Percentiles rank a stretch among this genome's conserved stretches.
Evolutionary conservation across 1,140 invertebrate genomes (phyloP).

Genomic region (Habropoda laboriosa): DNA sequence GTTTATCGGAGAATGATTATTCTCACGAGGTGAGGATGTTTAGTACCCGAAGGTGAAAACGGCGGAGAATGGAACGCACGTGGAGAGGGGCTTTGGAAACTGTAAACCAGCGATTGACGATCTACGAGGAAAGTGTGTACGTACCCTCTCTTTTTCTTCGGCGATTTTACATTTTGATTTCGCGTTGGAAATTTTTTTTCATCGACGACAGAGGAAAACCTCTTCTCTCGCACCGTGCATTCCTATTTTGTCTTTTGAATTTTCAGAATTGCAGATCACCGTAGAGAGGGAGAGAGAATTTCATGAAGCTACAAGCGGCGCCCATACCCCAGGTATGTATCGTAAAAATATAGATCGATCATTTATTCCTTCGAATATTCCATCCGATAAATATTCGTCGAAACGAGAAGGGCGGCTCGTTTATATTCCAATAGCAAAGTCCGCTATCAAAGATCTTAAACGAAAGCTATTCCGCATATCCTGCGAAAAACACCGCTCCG

Average conservation of each 20-base stretch:
- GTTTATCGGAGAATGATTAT: background rate
- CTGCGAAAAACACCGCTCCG: conserved; percentile 30
- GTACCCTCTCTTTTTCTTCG: too few species aligned
- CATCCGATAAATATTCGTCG: background rate
- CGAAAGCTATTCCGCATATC: conserved; percentile 24
- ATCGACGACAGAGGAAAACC: too few species aligned
- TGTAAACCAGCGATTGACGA: background rate
- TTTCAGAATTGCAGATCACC: background rate
- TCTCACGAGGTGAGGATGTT: background rate
- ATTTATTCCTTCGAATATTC: background rate
- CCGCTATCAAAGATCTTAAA: conserved; percentile 3
- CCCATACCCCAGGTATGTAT: too few species aligned
- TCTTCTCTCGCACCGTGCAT: too few species aligned
- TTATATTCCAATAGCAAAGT: conserved; percentile 15
- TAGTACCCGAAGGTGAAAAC: background rate
- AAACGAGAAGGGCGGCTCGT: background rate
- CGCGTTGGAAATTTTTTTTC: too few species aligned
- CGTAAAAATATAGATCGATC: background rate
- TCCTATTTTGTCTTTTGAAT: too few species aligned
- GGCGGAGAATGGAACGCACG: background rate
- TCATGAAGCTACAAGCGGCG: too few species aligned
- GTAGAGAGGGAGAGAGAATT: too few species aligned
- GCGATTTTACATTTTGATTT: too few species aligned
- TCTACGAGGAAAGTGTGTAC: background rate
- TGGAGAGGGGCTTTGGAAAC: background rate